Evolutionary conservation across 2,888 invertebrate species (phyloP).

Genomic region (Drosophila suboccidentalis): DNA sequence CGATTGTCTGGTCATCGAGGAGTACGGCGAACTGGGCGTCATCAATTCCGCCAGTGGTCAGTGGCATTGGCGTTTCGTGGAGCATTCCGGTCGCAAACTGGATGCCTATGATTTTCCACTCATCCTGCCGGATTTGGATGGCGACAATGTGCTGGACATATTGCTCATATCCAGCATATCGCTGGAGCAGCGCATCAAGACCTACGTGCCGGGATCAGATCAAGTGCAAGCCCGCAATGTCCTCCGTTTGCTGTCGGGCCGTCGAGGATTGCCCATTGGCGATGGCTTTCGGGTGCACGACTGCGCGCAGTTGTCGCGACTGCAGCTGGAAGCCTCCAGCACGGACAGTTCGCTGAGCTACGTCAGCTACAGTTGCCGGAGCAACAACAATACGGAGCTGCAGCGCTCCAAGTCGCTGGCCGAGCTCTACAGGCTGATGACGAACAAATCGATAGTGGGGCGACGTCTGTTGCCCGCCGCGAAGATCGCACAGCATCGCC

Average conservation of each 20-base stretch:
- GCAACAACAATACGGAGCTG: slow-evolving; percentile 87
- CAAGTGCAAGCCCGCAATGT: slow-evolving; percentile 86
- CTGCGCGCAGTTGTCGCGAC: slow-evolving; percentile 87
- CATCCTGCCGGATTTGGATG: slow-evolving; percentile 90
- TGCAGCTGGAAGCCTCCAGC: slow-evolving; percentile 86
- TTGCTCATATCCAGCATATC: slow-evolving; percentile 87
- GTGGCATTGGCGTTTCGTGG: slow-evolving; percentile 86
- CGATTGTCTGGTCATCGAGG: slow-evolving; percentile 91
- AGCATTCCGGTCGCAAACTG: slow-evolving; percentile 85
- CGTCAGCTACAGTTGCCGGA: slow-evolving; percentile 88
- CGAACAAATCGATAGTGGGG: slow-evolving; percentile 83
- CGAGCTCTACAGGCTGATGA: slow-evolving; percentile 85
- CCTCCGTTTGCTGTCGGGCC: slow-evolving; percentile 90
- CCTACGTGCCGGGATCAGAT: slow-evolving; percentile 43
- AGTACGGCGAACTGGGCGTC: slow-evolving; percentile 88
- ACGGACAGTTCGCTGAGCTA: slow-evolving; percentile 9
- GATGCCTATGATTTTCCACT: slow-evolving; percentile 90
- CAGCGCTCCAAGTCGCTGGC: slow-evolving; percentile 86
- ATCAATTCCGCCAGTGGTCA: slow-evolving; percentile 88
- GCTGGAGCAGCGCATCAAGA: slow-evolving; percentile 76
- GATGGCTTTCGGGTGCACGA: slow-evolving; percentile 88
- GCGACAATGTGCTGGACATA: slow-evolving; percentile 90
- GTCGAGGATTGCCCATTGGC: slow-evolving; percentile 89
- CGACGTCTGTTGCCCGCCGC: slow-evolving; percentile 83
- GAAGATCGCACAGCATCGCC: slow-evolving; percentile 86